Evolutionary conservation across 92 coral and sea anemone genomes (phyloP), one percentile per base, ranked within the genome.

Genomic region (Blastomussa wellsi): DNA sequence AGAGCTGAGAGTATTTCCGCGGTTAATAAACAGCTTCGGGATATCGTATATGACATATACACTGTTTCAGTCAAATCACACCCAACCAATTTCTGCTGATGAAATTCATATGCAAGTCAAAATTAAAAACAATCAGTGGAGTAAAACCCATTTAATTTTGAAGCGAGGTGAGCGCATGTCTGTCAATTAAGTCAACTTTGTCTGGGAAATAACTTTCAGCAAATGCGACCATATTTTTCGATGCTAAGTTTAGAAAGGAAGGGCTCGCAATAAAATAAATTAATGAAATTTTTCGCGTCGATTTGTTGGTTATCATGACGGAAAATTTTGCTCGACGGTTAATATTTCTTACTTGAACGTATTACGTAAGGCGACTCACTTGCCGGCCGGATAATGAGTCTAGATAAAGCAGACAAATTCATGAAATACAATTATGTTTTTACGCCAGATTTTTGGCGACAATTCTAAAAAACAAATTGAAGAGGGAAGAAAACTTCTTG

Each of bases 351-450:
- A 3, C 12, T 44, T 13, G 49, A 10, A 3, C 12, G 36, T 70
- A 11, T 28, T 17, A 35, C 1, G 35, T 33, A 16, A 69, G 3
- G 44, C 11, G 75, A 26, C 24, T 5, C 14, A 70, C 26, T 67
- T 14, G 28, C 26, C 70, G 35, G 29, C 16, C 16, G 7, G 70
- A 13, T 28, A 70, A 20, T 5, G 44, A 4, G 3, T 33, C 44
- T 37, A 70, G 29, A 17, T 70, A 70, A 10, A 35, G 14, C 5
- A 10, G 29, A 36, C 49, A 20, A 32, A 26, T 44, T 72, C 77
- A 42, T 72, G 48, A 72, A 69, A 22, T 69, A 31, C 38, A 69
- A 69, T 32, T 33, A 69, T 33, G 74, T 39, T 72, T 72, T 42
- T 26, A 39, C 42, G 14, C 38, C 19, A 28, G 29, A 51, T 76